These are phyloP conservation scores for Acleris literana DNA, from an alignment of 2,888 invertebrate species.

Conservation along the genomic window DNA sequence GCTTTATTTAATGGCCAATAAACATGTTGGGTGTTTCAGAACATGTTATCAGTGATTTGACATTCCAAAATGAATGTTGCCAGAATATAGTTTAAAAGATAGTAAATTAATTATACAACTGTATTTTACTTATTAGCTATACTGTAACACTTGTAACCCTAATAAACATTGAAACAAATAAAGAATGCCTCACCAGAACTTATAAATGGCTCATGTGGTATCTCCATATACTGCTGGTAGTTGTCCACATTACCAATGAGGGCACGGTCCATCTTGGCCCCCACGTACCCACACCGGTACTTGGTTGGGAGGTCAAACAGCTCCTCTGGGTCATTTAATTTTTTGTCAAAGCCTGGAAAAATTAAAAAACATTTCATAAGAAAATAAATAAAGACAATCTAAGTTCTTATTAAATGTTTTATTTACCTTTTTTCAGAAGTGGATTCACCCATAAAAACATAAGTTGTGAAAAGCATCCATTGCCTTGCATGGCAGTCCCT, in stretches of 20 bases:
- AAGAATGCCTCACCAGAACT: slow-evolving; percentile 56
- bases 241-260: slow-evolving; percentile 80
- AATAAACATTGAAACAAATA: no score
- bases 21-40: no score
- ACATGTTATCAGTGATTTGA: no score
- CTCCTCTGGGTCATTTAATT: slow-evolving; percentile 89
- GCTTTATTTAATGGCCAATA: no score
- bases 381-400: background rate
- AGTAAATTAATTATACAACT: no score
- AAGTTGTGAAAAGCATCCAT: slow-evolving; percentile 88
- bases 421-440: slow-evolving; percentile 89
- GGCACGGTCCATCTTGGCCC: slow-evolving; percentile 83
- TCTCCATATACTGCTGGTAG: slow-evolving; percentile 71
- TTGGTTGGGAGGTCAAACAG: slow-evolving; percentile 90
- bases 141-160: no score
- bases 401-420: background rate
- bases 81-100: no score
- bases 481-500: slow-evolving; percentile 92
- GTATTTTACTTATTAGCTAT: no score
- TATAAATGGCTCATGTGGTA: slow-evolving; percentile 78
- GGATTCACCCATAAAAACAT: slow-evolving; percentile 94
- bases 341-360: slow-evolving; percentile 84
- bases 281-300: slow-evolving; percentile 85
- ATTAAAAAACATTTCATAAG: background rate
- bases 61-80: no score